Conservation (phyloP, 1,140 invertebrate species). For the Lucilia cuprina region DNA sequence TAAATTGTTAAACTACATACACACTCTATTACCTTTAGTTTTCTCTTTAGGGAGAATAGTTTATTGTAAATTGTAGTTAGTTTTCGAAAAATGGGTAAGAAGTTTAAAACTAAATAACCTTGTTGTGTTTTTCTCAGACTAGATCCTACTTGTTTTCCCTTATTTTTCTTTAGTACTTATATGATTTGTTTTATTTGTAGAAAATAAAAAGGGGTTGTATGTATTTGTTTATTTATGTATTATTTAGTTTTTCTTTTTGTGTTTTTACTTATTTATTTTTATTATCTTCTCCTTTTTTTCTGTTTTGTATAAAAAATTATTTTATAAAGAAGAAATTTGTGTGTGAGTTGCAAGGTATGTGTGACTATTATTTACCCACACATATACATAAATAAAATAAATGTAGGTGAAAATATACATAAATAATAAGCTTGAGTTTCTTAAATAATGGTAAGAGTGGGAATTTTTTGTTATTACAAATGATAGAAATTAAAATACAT, state of each 20-base stretch:
- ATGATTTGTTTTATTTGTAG: too few relatives aligned
- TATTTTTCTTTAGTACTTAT: too few relatives aligned
- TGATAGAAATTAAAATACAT: too few relatives aligned
- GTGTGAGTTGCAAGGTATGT: too few relatives aligned
- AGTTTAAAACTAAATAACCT: not conserved
- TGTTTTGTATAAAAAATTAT: not conserved
- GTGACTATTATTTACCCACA: not conserved
- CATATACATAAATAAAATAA: slow-evolving; percentile 21
- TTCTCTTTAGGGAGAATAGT: too few relatives aligned
- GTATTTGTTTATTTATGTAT: not conserved
- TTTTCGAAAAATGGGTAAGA: not conserved
- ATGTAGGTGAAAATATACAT: slow-evolving; percentile 33
- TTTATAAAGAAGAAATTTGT: not conserved
- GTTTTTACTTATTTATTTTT: not conserved
- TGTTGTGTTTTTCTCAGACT: not conserved
- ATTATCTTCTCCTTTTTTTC: not conserved
- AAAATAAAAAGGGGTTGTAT: not conserved
- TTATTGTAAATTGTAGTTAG: too few relatives aligned
- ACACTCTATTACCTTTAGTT: not conserved
- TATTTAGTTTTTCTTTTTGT: not conserved
- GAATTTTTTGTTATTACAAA: too few relatives aligned
- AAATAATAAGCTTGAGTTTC: slow-evolving; percentile 34
- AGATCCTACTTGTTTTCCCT: not conserved
- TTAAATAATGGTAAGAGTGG: too few relatives aligned
- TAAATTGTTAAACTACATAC: too few relatives aligned